A percentile compares a stretch with the other conserved stretches of the same genome.
These are phyloP conservation scores for Carollia perspicillata DNA, from an alignment of 2,113 vertebrate species.

Conservation along the genomic window DNA sequence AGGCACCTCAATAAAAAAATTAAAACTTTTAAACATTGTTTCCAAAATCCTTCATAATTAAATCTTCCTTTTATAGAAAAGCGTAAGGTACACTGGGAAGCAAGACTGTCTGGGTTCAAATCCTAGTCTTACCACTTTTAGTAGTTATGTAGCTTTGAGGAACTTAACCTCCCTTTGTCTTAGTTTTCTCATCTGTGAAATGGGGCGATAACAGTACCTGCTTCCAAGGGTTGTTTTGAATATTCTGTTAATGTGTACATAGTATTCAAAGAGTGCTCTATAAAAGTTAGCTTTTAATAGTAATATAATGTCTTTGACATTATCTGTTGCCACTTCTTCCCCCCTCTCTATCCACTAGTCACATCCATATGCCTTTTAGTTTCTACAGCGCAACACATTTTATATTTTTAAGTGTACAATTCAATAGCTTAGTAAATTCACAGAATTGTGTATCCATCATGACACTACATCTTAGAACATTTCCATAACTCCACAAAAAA, in stretches of 20 bases:
- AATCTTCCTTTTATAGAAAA: background rate
- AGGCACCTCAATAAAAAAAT: background rate
- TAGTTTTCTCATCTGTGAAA: slow-evolving; percentile 33
- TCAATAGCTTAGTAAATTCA: background rate
- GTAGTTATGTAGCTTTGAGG: background rate
- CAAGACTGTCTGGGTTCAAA: slow-evolving; percentile 3
- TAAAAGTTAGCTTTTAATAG: background rate
- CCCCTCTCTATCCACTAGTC: background rate
- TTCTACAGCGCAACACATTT: background rate
- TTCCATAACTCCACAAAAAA: background rate
- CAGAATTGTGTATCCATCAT: background rate
- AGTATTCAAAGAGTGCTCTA: background rate
- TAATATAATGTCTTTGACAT: background rate
- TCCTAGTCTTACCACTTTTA: background rate
- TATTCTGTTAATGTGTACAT: background rate
- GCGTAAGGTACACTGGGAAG: background rate
- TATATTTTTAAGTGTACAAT: background rate
- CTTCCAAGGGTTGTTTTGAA: background rate
- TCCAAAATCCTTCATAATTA: slow-evolving; percentile 17
- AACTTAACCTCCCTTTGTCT: background rate
- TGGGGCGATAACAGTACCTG: background rate
- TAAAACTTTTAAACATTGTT: background rate
- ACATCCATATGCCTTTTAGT: background rate
- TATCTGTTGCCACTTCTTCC: background rate
- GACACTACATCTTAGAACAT: background rate